A percentile compares a stretch with the other conserved stretches of the same genome.
phyloP scores from a whole-genome alignment of 2,797 vertebrate genomes.

The Otolemur crassicaudatus region DNA sequence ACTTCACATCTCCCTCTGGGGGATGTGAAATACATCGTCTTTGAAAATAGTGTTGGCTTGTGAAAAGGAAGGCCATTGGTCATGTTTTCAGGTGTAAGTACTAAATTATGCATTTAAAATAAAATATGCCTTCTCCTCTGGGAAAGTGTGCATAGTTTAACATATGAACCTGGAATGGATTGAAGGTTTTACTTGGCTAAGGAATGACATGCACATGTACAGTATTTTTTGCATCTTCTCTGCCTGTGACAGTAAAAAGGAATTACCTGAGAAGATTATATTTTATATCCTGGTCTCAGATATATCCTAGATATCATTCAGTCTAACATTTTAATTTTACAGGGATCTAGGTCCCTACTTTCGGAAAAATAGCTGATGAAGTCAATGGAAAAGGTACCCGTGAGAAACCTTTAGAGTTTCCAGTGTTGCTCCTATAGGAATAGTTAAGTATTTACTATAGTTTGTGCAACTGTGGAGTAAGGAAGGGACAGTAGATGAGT shows the following conservation, averaged over 20 bases:
- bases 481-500: not conserved
- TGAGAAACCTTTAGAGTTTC: not conserved
- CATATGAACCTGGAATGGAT: not conserved
- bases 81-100: slow-evolving; percentile 45
- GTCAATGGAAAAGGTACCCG: not conserved
- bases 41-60: slow-evolving; percentile 12
- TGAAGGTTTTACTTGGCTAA: not conserved
- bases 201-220: not conserved
- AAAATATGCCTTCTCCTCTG: slow-evolving; percentile 3
- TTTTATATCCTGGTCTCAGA: not conserved
- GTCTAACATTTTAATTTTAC: not conserved
- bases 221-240: not conserved
- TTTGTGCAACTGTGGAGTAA: not conserved
- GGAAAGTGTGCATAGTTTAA: slow-evolving; percentile 12
- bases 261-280: not conserved
- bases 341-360: no score
- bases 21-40: not conserved
- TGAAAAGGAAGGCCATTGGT: not conserved
- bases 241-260: not conserved
- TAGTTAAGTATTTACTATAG: not conserved
- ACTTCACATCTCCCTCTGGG: slow-evolving; percentile 6
- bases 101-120: slow-evolving; percentile 55
- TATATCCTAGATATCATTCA: not conserved
- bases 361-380: not conserved
- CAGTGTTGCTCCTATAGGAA: not conserved